phyloP scores from a whole-genome alignment of 1,140 invertebrate genomes.

The Lepidurus apus region DNA sequence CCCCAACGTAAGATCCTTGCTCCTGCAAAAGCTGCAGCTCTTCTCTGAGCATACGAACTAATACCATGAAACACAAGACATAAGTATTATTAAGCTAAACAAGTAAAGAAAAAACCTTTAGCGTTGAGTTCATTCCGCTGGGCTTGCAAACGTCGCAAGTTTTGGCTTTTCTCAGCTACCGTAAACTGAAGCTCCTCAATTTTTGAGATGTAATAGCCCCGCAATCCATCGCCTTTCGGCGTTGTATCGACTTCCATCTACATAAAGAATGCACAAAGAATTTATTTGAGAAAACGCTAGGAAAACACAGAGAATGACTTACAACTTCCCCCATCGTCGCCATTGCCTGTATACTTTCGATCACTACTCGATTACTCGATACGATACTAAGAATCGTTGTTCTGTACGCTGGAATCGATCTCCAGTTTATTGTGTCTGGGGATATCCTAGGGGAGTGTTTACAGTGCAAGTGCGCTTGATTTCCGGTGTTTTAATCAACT shows the following conservation, averaged over 20 bases:
- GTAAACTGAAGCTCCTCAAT: slow-evolving; percentile 93
- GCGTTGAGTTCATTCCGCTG: slow-evolving; percentile 99
- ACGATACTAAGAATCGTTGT: not conserved
- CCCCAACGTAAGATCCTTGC: slow-evolving; percentile 98
- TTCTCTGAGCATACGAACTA: slow-evolving; percentile 94
- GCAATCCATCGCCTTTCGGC: slow-evolving; percentile 75
- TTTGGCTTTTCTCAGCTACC: slow-evolving; percentile 96
- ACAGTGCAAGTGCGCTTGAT: slow-evolving; percentile 18
- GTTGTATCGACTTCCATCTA: slow-evolving; percentile 73
- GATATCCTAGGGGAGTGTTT: slow-evolving; percentile 16
- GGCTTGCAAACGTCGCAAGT: slow-evolving; percentile 92
- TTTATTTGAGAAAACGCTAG: not conserved
- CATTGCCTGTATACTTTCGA: not conserved
- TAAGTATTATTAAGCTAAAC: slow-evolving; percentile 12
- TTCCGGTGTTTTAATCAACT: not conserved
- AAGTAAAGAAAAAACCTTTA: slow-evolving; percentile 65
- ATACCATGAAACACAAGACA: slow-evolving; percentile 35
- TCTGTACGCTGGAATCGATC: not conserved
- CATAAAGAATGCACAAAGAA: not conserved
- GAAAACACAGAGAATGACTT: not conserved
- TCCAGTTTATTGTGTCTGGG: not conserved
- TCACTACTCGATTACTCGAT: not conserved
- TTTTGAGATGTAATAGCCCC: slow-evolving; percentile 92
- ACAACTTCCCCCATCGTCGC: slow-evolving; percentile 12
- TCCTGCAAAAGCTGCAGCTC: slow-evolving; percentile 97